Base-by-base conservation (phyloP, 2,888 invertebrate genomes). In the Dastarcus helophoroides region DNA sequence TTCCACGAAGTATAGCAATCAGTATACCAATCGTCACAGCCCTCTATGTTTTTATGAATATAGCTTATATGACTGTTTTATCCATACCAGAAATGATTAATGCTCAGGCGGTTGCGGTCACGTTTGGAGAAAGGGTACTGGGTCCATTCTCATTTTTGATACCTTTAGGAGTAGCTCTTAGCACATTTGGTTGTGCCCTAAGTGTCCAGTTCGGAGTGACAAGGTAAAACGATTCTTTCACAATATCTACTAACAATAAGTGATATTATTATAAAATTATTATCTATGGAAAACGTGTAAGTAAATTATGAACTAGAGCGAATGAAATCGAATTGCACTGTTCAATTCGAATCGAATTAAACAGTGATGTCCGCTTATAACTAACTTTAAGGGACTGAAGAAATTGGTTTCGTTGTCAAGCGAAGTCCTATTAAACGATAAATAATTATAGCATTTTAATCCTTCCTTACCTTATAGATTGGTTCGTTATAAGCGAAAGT, bases 61-160 rank as follows among this genome's bases (percentile, higher is more conserved):
- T 86, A 9, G 79, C 86, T n/a, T 89, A 88, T 59, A 79, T 88
- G 76, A 74, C 84, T 0, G 84, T 80, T 3, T 60, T 89, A 43
- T 75, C 72, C 2, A 69, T 73, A 29, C 61, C 69, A 0, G 84
- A 86, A 51, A 77, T 90, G 70, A 64, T 77, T 8, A 64, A 65
- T 3, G 76, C 82, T 0, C 71, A 73, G 1, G 86, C 86, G 0
- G 88, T 89, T 1, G 89, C 86, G 0, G 79, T 86, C n/a, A 62
- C 69, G 0, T 82, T 80, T 55, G 80, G 79, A 0, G 64, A 69
- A 26, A 59, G 68, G 10, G 73, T 79, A 0, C 54, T 84, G 2
- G 83, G 83, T 0, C 62, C 69, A 0, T 65, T 77, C 31, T 64
- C 73, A 17, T 75, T 77, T 41, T 52, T 78, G 1, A 79, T 85